A percentile compares a stretch with the other conserved stretches of the same genome.
These are phyloP conservation scores for Aproaerema taeniolella DNA, from an alignment of 2,888 invertebrate species.

Conservation along the genomic window DNA sequence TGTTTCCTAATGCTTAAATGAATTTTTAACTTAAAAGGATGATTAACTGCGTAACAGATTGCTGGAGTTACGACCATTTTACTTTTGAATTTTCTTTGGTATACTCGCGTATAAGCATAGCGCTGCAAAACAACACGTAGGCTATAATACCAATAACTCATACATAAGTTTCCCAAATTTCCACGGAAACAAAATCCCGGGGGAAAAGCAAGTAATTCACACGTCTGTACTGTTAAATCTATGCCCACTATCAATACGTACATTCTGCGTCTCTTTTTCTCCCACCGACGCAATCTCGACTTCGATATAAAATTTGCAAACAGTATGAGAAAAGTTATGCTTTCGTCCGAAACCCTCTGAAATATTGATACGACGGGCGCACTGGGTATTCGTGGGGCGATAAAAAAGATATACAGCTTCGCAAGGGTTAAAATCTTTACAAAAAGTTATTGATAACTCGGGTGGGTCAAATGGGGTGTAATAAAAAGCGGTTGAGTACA, in stretches of 20 bases:
- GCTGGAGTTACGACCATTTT: too few relatives aligned
- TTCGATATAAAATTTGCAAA: slow-evolving; percentile 43
- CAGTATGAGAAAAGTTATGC: slow-evolving; percentile 35
- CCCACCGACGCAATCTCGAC: slow-evolving; percentile 14
- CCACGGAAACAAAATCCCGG: too few relatives aligned
- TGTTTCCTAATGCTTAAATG: too few relatives aligned
- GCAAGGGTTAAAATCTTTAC: slow-evolving; percentile 28
- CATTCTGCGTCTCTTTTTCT: slow-evolving; percentile 9
- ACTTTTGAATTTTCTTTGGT: too few relatives aligned
- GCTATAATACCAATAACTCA: too few relatives aligned
- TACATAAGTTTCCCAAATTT: too few relatives aligned
- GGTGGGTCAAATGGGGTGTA: slow-evolving; percentile 8
- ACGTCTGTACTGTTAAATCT: neutral
- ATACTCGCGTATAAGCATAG: too few relatives aligned
- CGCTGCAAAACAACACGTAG: too few relatives aligned
- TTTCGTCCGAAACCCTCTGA: slow-evolving; percentile 33
- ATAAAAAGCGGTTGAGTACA: neutral
- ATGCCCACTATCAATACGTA: neutral
- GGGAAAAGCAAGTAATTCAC: neutral
- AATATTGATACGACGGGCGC: slow-evolving; percentile 34
- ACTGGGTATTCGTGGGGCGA: slow-evolving; percentile 20
- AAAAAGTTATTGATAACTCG: slow-evolving; percentile 34
- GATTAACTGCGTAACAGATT: too few relatives aligned
- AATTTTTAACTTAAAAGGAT: too few relatives aligned
- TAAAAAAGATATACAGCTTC: slow-evolving; percentile 35